Percentiles rank a stretch among this genome's conserved stretches.
These are phyloP conservation scores for Gracilinanus agilis DNA, from an alignment of 2,113 vertebrate species.

Conservation along the genomic window DNA sequence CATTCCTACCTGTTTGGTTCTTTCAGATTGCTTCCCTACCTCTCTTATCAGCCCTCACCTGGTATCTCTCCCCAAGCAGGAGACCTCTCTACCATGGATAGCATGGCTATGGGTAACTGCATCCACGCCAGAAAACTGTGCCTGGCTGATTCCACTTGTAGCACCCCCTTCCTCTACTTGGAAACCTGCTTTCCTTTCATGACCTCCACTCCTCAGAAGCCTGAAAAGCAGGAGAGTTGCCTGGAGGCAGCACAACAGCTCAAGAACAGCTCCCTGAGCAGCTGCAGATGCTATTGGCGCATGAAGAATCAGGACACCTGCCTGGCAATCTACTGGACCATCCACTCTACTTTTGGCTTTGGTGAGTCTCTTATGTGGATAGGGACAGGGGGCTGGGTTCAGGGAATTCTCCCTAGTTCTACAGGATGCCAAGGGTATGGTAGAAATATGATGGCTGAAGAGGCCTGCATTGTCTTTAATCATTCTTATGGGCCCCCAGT, in stretches of 20 bases:
- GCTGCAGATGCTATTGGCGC: conserved; percentile 92
- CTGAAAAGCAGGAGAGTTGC: conserved; percentile 84
- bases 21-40: conserved; percentile 13
- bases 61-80: conserved; percentile 69
- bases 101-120: conserved; percentile 82
- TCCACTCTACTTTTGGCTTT: conserved; percentile 86
- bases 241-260: conserved; percentile 88
- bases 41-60: conserved; percentile 42
- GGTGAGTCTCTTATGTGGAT: conserved; percentile 84
- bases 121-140: conserved; percentile 89
- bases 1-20: conserved; percentile 8
- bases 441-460: background rate
- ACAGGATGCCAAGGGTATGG: background rate
- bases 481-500: background rate
- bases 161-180: conserved; percentile 86
- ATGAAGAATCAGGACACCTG: conserved; percentile 92
- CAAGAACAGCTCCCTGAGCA: conserved; percentile 87
- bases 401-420: conserved; percentile 22
- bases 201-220: conserved; percentile 80
- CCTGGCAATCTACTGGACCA: conserved; percentile 91
- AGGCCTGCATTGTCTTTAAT: background rate
- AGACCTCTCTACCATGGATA: conserved; percentile 67
- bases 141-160: conserved; percentile 86
- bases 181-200: conserved; percentile 85
- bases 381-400: background rate